Evolutionary conservation across 2,888 invertebrate genomes (phyloP), one percentile per base, ranked within the genome.

Genomic region (Eristalinus sepulchralis): DNA sequence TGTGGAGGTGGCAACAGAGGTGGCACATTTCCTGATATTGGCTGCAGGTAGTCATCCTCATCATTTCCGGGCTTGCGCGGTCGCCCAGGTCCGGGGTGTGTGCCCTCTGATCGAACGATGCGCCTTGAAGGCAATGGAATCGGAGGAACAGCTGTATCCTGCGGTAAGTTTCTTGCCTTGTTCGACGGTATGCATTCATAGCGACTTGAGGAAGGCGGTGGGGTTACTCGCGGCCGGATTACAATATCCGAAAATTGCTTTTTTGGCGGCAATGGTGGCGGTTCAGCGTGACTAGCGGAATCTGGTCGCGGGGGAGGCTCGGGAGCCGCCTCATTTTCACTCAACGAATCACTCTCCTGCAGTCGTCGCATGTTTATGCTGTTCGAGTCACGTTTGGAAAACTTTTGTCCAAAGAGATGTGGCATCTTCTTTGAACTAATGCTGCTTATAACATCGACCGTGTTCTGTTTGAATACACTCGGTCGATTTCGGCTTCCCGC

Each of bases 221-320:
- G 89, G 20, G 90, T 89, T 11, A 89, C 89, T 4, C 90, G 88
- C 5, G 92, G 92, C 60, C 95, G 95, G 27, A 94, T 93, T 0
- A 93, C 91, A 63, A 94, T 92, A 87, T 94, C 94, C 68, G 93
- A 94, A 59, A 93, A 93, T 88, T 95, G 94, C 88, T 96, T 95
- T 90, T 96, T 96, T 13, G 96, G 96, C 22, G 96, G 94, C 91
- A 96, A 92, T 2, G 96, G 96, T 1, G 96, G 96, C 2, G 96
- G 96, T 90, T 95, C 95, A 6, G 94, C 94, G 68, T 95, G 93
- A 13, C 93, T 90, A 3, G 89, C 90, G 1, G 91, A 91, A 39
- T 93, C 93, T 2, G 92, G 92, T 3, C 93, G 89, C 1, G 93
- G 93, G 20, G 93, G 93, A 17, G 92, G 92, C 80, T 93, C 93